Percentiles rank a stretch among this genome's conserved stretches.
These are phyloP conservation scores for Agrotis ipsilon DNA, from an alignment of 2,888 invertebrate species.

Conservation along the genomic window DNA sequence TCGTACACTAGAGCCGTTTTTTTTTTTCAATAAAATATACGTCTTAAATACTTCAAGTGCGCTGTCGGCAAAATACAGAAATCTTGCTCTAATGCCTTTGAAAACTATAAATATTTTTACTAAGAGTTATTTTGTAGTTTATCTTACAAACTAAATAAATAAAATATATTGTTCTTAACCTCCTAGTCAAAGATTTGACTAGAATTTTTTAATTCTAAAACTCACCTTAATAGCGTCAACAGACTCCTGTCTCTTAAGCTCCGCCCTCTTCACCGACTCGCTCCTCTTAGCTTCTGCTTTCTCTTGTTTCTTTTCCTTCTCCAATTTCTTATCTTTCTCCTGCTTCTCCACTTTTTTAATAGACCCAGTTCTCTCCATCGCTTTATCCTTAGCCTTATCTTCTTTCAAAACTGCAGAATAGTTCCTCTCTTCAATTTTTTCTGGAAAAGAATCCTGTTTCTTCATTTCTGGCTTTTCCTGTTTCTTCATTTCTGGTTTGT, in stretches of 20 bases:
- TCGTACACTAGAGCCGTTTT: no score
- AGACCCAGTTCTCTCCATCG: slow-evolving; percentile 80
- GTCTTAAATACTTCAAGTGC: no score
- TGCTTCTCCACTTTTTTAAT: slow-evolving; percentile 79
- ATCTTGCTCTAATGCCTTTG: no score
- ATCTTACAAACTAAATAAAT: no score
- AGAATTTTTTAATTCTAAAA: no score
- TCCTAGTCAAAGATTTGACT: no score
- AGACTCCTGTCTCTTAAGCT: slow-evolving; percentile 85
- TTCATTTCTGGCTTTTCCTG: slow-evolving; percentile 75
- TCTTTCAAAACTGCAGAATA: slow-evolving; percentile 64
- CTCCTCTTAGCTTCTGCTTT: slow-evolving; percentile 82
- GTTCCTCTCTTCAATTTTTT: slow-evolving; percentile 54
- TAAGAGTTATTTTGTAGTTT: no score
- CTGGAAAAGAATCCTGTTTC: slow-evolving; percentile 78
- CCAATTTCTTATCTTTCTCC: slow-evolving; percentile 76
- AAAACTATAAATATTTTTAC: no score
- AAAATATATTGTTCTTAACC: no score
- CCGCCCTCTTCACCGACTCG: slow-evolving; percentile 81
- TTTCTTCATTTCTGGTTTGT: slow-evolving; percentile 77
- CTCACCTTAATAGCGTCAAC: slow-evolving; percentile 83
- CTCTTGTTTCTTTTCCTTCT: slow-evolving; percentile 80
- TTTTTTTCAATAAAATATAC: no score
- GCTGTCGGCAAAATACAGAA: no score
- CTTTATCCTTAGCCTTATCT: slow-evolving; percentile 68